Conservation (phyloP, 2,888 invertebrate genomes). For the Callosobruchus maculatus region DNA sequence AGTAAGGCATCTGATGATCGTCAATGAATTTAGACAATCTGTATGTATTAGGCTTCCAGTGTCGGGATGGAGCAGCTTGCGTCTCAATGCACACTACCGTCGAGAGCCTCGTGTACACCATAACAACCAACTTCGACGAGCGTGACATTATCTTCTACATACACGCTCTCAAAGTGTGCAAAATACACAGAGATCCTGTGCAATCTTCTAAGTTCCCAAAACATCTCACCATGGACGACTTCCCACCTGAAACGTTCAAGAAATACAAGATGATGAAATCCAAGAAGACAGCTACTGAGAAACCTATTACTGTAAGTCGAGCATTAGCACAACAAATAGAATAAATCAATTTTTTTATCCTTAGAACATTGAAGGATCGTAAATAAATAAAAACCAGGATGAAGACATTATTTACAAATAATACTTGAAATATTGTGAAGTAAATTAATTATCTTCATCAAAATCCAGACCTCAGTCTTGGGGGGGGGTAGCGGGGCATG, state of each 20-base stretch:
- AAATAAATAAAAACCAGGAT: no score
- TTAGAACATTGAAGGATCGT: no score
- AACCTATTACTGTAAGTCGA: conserved; percentile 32
- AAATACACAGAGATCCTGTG: conserved; percentile 49
- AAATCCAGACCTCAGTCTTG: no score
- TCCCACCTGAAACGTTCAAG: conserved; percentile 39
- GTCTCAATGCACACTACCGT: conserved; percentile 61
- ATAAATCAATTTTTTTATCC: no score
- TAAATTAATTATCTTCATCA: no score
- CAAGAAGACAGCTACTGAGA: conserved; percentile 37
- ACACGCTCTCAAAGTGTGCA: conserved; percentile 60
- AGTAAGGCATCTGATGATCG: no score
- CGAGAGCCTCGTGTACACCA: conserved; percentile 54
- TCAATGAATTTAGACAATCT: no score
- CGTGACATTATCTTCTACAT: conserved; percentile 53
- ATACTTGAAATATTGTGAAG: no score
- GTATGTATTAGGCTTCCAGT: conserved; percentile 35
- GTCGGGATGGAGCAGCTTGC: conserved; percentile 56
- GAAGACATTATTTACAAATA: no score
- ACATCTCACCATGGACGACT: conserved; percentile 39
- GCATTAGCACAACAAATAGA: no score
- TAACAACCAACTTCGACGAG: conserved; percentile 55
- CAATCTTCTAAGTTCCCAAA: conserved; percentile 36
- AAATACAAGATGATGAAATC: conserved; percentile 37
- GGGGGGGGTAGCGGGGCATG: no score